phyloP scores from a whole-genome alignment of 2,797 vertebrate genomes.

The Pipistrellus kuhlii region DNA sequence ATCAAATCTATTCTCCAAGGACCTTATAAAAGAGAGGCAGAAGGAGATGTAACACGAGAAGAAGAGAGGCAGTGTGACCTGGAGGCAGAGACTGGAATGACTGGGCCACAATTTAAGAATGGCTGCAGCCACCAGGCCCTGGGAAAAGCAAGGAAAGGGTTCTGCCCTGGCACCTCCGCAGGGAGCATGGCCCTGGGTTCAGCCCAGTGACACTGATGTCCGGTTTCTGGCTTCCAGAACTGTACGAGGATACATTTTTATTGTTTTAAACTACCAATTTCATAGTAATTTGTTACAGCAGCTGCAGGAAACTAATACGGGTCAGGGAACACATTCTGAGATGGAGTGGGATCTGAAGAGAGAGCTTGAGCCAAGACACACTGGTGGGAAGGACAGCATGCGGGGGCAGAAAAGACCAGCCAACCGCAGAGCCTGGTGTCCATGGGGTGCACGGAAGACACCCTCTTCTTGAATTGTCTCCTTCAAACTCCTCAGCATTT shows the following conservation, averaged over 20 bases:
- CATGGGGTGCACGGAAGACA: fast-evolving
- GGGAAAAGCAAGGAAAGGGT: not conserved
- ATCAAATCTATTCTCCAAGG: not conserved
- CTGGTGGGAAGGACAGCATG: not conserved
- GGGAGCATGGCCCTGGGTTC: too few relatives aligned
- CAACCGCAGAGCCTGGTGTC: fast-evolving
- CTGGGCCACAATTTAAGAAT: fast-evolving
- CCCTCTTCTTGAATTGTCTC: not conserved
- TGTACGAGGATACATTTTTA: not conserved
- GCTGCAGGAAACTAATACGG: not conserved
- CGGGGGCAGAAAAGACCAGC: not conserved
- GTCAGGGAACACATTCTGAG: not conserved
- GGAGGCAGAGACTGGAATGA: not conserved
- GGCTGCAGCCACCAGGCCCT: not conserved
- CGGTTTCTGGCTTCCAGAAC: not conserved
- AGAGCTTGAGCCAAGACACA: not conserved
- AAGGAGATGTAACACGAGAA: not conserved
- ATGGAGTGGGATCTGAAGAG: not conserved
- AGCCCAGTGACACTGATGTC: not conserved
- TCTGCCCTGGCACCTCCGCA: not conserved
- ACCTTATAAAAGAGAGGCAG: not conserved
- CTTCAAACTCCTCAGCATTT: not conserved
- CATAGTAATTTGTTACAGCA: not conserved
- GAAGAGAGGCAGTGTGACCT: fast-evolving
- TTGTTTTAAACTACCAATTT: not conserved